Conservation (phyloP, 2,888 invertebrate species). For the Amblyjoppa fuscipennis region DNA sequence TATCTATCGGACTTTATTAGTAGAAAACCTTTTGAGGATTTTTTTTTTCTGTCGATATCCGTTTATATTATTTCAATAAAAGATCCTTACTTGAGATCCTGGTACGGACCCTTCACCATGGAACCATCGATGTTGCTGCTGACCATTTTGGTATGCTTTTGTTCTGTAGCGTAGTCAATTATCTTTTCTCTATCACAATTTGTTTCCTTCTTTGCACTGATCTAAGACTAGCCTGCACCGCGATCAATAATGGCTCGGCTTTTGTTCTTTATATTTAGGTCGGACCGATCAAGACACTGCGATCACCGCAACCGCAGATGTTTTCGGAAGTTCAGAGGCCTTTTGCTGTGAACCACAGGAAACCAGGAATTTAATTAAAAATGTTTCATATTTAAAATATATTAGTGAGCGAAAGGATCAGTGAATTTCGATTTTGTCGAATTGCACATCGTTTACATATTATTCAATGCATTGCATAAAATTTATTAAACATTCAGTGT, state of each 20-base stretch:
- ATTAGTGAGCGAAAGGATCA: neutral
- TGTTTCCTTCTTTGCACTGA: slow-evolving; percentile 54
- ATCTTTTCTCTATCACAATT: slow-evolving; percentile 24
- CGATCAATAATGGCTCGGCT: slow-evolving; percentile 74
- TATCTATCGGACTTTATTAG: neutral
- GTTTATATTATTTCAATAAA: no score
- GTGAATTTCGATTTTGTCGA: neutral
- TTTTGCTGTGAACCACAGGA: slow-evolving; percentile 57
- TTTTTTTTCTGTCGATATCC: neutral
- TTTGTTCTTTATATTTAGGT: slow-evolving; percentile 58
- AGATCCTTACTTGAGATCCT: slow-evolving; percentile 77
- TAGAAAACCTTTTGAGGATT: neutral
- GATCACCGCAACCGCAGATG: slow-evolving; percentile 69
- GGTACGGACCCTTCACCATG: slow-evolving; percentile 77
- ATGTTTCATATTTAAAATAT: neutral
- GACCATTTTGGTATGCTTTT: slow-evolving; percentile 76
- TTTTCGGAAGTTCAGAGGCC: slow-evolving; percentile 41
- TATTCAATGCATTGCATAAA: neutral
- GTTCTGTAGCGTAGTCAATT: slow-evolving; percentile 8
- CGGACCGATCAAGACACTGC: slow-evolving; percentile 67
- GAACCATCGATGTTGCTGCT: slow-evolving; percentile 73
- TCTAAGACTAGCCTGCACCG: slow-evolving; percentile 53
- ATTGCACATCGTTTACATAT: neutral
- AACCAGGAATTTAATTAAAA: neutral
- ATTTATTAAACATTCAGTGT: neutral